phyloP scores from a whole-genome alignment of 2,888 invertebrate species.

The Cotesia congregata region DNA sequence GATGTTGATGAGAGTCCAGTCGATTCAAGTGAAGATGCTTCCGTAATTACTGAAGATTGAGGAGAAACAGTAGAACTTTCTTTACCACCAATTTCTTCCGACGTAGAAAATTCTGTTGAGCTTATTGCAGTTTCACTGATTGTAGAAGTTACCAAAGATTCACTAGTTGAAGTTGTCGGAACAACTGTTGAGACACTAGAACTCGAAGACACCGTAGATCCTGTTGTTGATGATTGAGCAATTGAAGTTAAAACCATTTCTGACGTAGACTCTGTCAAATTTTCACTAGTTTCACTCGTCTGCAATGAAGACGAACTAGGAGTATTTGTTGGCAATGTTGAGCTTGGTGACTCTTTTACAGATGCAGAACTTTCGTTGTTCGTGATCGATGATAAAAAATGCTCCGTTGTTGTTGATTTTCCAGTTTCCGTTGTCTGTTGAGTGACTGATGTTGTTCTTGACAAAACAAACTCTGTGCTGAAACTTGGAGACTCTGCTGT shows the following conservation, averaged over 20 bases:
- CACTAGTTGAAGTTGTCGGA: too few species aligned
- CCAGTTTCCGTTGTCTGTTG: not conserved
- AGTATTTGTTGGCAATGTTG: not conserved
- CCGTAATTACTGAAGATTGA: too few species aligned
- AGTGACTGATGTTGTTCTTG: not conserved
- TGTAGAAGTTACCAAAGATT: too few species aligned
- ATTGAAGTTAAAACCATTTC: not conserved
- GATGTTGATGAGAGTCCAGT: too few species aligned
- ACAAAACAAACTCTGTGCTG: not conserved
- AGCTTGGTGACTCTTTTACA: conserved; percentile 22
- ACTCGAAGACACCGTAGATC: too few species aligned
- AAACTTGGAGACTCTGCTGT: not conserved
- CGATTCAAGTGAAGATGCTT: too few species aligned
- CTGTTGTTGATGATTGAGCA: not conserved
- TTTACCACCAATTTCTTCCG: too few species aligned
- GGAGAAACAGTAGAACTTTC: too few species aligned
- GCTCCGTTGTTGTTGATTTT: not conserved
- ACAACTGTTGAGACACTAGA: too few species aligned
- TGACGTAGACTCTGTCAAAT: not conserved
- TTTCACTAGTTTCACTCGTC: not conserved
- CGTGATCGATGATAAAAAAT: conserved; percentile 6
- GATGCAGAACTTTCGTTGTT: conserved; percentile 32
- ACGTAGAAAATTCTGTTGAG: too few species aligned
- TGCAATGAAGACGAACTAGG: not conserved
- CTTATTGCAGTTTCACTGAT: too few species aligned